Evolutionary conservation across 2,888 invertebrate genomes (phyloP).

Genomic region (Microctonus brassicae): DNA sequence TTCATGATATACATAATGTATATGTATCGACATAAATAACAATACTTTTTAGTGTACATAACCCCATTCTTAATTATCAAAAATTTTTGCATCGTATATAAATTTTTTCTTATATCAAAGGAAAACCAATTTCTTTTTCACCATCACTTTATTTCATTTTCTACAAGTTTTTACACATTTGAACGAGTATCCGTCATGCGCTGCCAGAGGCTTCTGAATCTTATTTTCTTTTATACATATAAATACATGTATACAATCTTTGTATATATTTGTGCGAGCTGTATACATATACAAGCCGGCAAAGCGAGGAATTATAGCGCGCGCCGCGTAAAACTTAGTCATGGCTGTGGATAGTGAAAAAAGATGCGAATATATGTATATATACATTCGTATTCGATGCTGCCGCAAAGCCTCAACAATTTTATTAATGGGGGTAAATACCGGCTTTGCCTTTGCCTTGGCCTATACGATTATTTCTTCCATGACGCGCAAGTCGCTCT

Average conservation of each 20-base stretch:
- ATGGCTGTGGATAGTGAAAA: constrained; percentile 1
- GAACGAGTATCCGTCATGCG: background rate
- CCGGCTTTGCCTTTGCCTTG: constrained; percentile 9
- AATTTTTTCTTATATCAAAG: no score
- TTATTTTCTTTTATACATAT: background rate
- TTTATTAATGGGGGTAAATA: constrained; percentile 30
- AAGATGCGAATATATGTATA: background rate
- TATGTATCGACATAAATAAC: no score
- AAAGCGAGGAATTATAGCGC: background rate
- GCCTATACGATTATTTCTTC: constrained; percentile 11
- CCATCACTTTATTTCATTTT: background rate
- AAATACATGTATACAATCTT: no score
- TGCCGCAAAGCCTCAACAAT: constrained; percentile 11
- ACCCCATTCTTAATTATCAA: no score
- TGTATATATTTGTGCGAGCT: background rate
- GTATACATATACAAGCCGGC: no score
- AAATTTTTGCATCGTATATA: no score
- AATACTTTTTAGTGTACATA: no score
- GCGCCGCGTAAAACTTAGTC: constrained; percentile 18
- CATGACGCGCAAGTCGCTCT: background rate
- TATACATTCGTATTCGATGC: background rate
- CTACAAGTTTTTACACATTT: background rate
- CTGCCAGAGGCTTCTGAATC: background rate
- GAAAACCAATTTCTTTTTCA: background rate
- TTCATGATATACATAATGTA: no score